A percentile compares a stretch with the other conserved stretches of the same genome.
Evolutionary conservation across 1,140 invertebrate genomes (phyloP).

Genomic region (Diorhabda elongata): DNA sequence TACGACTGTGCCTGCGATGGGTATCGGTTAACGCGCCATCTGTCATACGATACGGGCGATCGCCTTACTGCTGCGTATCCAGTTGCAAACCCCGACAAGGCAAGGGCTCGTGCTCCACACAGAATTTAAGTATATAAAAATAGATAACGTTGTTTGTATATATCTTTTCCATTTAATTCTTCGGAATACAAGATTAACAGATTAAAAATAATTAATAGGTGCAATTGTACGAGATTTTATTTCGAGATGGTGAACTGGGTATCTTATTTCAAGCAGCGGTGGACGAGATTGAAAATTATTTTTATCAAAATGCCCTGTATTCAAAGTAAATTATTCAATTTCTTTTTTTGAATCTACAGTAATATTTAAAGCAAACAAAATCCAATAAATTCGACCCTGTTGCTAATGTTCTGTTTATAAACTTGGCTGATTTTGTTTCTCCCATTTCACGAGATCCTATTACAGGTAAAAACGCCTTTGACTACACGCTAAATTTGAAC

Average conservation of each 20-base stretch:
- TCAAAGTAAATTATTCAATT: no score
- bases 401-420: no score
- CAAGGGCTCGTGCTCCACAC: background rate
- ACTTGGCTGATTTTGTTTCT: no score
- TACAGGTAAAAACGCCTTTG: no score
- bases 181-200: background rate
- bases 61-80: background rate
- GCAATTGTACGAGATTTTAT: background rate
- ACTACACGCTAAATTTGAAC: no score
- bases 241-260: background rate
- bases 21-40: conserved; percentile 1
- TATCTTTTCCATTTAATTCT: background rate
- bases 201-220: conserved; percentile 3
- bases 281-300: no score
- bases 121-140: background rate
- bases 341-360: no score
- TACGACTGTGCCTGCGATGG: background rate
- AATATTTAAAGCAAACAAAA: no score
- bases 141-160: background rate
- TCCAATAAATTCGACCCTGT: no score
- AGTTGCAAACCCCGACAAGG: background rate
- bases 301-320: no score
- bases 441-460: no score
- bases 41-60: background rate
- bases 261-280: background rate